Percentiles rank a stretch among this genome's conserved stretches.
phyloP scores from a whole-genome alignment of 2,113 vertebrate genomes.

The Protobothrops mucrosquamatus region DNA sequence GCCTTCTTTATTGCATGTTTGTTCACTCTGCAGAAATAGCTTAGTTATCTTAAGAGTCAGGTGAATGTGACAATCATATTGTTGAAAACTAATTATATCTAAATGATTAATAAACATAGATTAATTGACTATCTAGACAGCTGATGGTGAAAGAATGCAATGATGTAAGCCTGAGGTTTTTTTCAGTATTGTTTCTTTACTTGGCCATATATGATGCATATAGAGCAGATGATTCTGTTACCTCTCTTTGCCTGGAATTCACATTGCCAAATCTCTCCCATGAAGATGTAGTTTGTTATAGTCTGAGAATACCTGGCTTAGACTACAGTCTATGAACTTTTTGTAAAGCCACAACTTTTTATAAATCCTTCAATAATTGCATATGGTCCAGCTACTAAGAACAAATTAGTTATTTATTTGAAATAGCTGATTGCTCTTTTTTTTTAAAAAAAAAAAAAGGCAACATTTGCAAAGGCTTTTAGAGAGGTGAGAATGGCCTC shows the following conservation, averaged over 20 bases:
- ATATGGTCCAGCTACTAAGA: slow-evolving; percentile 29
- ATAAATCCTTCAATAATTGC: slow-evolving; percentile 39
- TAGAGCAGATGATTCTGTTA: background rate
- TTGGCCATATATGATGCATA: background rate
- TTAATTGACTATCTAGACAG: background rate
- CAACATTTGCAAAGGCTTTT: slow-evolving; percentile 28
- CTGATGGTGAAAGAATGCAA: background rate
- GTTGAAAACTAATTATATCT: background rate
- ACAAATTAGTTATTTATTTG: slow-evolving; percentile 46
- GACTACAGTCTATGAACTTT: slow-evolving; percentile 28
- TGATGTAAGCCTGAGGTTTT: background rate
- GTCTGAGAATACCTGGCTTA: slow-evolving; percentile 1
- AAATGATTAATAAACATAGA: background rate
- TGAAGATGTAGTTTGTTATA: background rate
- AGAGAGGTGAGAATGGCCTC: slow-evolving; percentile 26
- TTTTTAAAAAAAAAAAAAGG: background rate
- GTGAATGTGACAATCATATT: background rate
- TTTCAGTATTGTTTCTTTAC: background rate
- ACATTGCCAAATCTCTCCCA: background rate
- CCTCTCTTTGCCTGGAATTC: background rate
- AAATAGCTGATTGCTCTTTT: slow-evolving; percentile 17
- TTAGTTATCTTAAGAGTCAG: background rate
- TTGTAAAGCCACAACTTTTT: slow-evolving; percentile 4
- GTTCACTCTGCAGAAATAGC: background rate
- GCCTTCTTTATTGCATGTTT: background rate